phyloP scores from a whole-genome alignment of 2,888 invertebrate genomes.

The Stomorhina lunata region DNA sequence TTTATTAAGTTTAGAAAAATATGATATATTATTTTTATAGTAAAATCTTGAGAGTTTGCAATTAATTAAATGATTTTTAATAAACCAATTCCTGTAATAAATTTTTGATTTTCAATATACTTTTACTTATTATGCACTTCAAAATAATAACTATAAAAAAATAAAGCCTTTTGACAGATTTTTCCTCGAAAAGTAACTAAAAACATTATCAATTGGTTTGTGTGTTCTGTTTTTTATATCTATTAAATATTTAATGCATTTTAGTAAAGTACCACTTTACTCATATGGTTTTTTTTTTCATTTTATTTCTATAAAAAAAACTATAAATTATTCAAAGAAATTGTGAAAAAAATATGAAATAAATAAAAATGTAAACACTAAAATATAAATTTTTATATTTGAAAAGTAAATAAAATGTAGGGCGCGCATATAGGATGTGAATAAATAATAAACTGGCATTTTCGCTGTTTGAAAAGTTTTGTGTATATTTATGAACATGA shows the following conservation, averaged over 20 bases:
- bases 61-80: no score
- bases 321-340: not conserved
- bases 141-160: no score
- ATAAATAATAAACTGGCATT: conserved; percentile 47
- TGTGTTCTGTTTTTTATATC: no score
- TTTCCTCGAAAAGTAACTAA: not conserved
- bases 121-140: no score
- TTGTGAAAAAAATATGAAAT: not conserved
- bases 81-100: no score
- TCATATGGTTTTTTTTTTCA: no score
- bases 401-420: conserved; percentile 37
- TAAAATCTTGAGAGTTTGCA: no score
- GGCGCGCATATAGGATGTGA: conserved; percentile 47
- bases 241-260: not conserved
- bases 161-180: not conserved
- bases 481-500: not conserved
- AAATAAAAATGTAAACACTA: not conserved
- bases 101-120: no score
- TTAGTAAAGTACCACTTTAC: not conserved
- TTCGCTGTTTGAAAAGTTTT: not conserved
- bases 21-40: no score
- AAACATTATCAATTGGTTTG: not conserved
- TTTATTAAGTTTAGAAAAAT: no score
- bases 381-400: not conserved
- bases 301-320: not conserved